Evolutionary conservation across 2,888 invertebrate species (phyloP).

Genomic region (Tricholauxania praeusta): DNA sequence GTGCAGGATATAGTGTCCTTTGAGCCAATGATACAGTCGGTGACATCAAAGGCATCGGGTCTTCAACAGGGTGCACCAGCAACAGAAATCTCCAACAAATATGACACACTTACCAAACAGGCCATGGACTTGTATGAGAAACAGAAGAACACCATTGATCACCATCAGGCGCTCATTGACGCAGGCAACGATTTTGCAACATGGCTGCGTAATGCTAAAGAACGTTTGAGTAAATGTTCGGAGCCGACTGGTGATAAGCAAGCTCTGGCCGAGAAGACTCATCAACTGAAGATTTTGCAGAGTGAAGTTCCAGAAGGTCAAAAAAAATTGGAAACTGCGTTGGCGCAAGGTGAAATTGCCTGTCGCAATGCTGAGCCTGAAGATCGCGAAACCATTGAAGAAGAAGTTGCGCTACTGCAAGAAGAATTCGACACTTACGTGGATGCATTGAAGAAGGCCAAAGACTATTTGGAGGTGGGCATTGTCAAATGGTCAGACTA

Average conservation of each 20-base stretch:
- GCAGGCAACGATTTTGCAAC: constrained; percentile 91
- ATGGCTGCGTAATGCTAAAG: constrained; percentile 93
- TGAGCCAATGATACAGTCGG: constrained; percentile 97
- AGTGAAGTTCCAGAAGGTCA: constrained; percentile 88
- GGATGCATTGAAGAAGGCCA: constrained; percentile 83
- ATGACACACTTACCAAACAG: constrained; percentile 89
- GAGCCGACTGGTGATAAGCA: constrained; percentile 94
- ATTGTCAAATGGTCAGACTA: constrained; percentile 96
- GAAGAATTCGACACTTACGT: constrained; percentile 90
- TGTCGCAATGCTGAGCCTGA: constrained; percentile 86
- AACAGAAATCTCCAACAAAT: constrained; percentile 91
- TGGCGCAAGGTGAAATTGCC: constrained; percentile 88
- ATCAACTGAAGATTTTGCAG: constrained; percentile 85
- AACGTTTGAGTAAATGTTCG: constrained; percentile 89
- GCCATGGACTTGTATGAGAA: constrained; percentile 90
- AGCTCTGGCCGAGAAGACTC: constrained; percentile 85
- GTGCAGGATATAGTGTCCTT: constrained; percentile 97
- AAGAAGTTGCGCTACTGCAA: constrained; percentile 90
- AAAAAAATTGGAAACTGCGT: constrained; percentile 83
- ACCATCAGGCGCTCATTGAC: constrained; percentile 92
- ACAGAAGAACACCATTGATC: constrained; percentile 90
- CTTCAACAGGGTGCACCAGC: constrained; percentile 91
- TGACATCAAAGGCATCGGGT: constrained; percentile 92
- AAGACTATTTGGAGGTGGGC: constrained; percentile 85
- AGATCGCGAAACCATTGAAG: constrained; percentile 91